phyloP scores from a whole-genome alignment of 1,140 invertebrate species.

The Drosophila tsacasi region DNA sequence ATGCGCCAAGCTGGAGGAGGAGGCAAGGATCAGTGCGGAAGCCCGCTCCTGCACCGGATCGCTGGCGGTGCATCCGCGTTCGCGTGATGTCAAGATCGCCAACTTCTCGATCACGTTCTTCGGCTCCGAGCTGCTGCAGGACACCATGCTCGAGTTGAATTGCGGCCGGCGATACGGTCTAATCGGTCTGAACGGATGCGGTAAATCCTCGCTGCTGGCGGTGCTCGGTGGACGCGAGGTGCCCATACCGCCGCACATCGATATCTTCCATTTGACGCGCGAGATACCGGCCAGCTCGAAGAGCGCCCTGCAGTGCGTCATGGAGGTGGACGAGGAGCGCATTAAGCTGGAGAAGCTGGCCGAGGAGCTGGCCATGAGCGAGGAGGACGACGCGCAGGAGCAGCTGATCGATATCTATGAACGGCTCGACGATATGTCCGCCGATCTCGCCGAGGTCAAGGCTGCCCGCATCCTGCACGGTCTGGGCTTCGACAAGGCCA shows the following conservation, averaged over 20 bases:
- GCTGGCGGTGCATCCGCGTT: constrained; percentile 96
- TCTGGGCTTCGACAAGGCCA: constrained; percentile 97
- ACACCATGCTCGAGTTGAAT: constrained; percentile 98
- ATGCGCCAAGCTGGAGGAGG: constrained; percentile 94
- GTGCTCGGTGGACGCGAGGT: constrained; percentile 97
- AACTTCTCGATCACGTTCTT: constrained; percentile 99
- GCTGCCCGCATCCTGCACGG: constrained; percentile 98
- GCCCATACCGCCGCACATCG: constrained; percentile 98
- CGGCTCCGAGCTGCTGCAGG: constrained; percentile 97
- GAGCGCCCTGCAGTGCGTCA: constrained; percentile 96
- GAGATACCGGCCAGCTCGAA: constrained; percentile 98
- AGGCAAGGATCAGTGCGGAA: constrained; percentile 96
- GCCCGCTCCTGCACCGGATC: constrained; percentile 97
- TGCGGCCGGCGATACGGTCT: constrained; percentile 98
- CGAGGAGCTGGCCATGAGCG: constrained; percentile 94
- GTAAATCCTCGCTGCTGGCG: constrained; percentile 97
- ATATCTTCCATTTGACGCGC: constrained; percentile 98
- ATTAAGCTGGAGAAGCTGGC: constrained; percentile 96
- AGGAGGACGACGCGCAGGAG: constrained; percentile 97
- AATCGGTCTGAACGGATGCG: constrained; percentile 98
- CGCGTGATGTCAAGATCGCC: constrained; percentile 98
- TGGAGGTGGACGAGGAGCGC: constrained; percentile 99
- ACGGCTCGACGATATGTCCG: constrained; percentile 97
- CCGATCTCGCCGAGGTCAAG: constrained; percentile 96
- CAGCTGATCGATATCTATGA: constrained; percentile 99